Conservation (phyloP, 2,797 vertebrate species). For the Xenopus petersii region DNA sequence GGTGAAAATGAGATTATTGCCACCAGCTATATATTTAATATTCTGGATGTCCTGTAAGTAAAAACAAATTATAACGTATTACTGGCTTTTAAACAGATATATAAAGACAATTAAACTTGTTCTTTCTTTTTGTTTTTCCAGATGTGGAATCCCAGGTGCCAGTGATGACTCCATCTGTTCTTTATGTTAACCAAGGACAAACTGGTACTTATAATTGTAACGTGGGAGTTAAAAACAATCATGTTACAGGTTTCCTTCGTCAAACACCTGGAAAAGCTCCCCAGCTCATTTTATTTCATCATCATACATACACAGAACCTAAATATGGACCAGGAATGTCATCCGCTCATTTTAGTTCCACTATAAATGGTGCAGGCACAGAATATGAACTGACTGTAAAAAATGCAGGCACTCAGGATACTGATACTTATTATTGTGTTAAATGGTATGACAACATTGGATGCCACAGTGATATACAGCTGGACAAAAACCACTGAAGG, state of each 20-base stretch:
- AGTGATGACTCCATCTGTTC: not conserved
- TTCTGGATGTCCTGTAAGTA: slow-evolving; percentile 5
- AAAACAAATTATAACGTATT: not conserved
- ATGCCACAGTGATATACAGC: slow-evolving; percentile 17
- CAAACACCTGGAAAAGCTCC: slow-evolving; percentile 9
- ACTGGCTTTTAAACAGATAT: not conserved
- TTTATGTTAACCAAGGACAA: slow-evolving; percentile 1
- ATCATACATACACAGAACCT: slow-evolving; percentile 8
- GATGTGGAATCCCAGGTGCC: slow-evolving; percentile 5
- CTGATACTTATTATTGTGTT: slow-evolving; percentile 7
- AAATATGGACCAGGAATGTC: slow-evolving; percentile 14
- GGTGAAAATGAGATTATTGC: not conserved
- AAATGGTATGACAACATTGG: slow-evolving; percentile 6
- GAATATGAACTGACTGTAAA: slow-evolving; percentile 2
- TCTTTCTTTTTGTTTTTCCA: not conserved
- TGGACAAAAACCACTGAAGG: not conserved
- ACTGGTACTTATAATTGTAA: slow-evolving; percentile 2
- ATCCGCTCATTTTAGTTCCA: slow-evolving; percentile 4
- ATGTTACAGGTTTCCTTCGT: not conserved
- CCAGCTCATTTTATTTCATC: slow-evolving; percentile 3
- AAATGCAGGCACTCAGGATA: not conserved
- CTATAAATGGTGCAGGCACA: slow-evolving; percentile 5
- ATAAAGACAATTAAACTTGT: not conserved
- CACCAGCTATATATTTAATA: not conserved
- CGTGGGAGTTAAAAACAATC: not conserved